Evolutionary conservation across 1,140 invertebrate species (phyloP), one percentile per base, ranked within the genome.

Genomic region (Aphis craccivora): DNA sequence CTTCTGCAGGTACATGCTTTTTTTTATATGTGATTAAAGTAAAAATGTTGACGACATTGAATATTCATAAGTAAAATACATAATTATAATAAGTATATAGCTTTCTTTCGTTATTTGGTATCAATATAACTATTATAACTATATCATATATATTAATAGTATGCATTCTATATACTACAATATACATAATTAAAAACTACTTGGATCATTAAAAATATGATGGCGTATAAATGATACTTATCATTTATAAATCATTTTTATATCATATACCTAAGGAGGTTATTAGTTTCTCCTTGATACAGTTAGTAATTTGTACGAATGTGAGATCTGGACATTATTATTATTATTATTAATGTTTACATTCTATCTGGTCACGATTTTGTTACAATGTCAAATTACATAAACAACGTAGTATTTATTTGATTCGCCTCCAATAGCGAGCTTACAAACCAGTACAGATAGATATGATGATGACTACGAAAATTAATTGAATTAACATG

Each of bases 261-360:
- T 9, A 18, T 87, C 43, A n/a, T 35, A n/a, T 35, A 51, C 18
- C 48, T 51, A 48, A 48, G n/a, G 86, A 51, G 86, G 30, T 35
- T 87, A 87, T 87, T 87, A 87, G 86, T 87, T 87, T 87, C 43
- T 87, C 86, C 45, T 87, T n/a, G 86, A 35, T 87, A 87, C 86
- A 48, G 86, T 87, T 87, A 87, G 86, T 35, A 87, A 48, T 45
- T n/a, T 87, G 25, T 87, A 87, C n/a, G 18, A 48, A 87, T 86
- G 30, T 43, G 0, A 8, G 40, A 86, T 48, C 45, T 30, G 18
- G 86, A 87, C 86, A 45, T 87, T 87, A 48, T 40, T n/a, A 86
- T 45, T 84, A 43, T 60, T 45, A 67, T 67, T 76, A 76, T 76
- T 76, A 76, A n/a, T 87, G 18, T 87, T 87, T 87, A 48, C 30